Conservation (phyloP, 1,140 invertebrate genomes). For the Cepaea nemoralis region DNA sequence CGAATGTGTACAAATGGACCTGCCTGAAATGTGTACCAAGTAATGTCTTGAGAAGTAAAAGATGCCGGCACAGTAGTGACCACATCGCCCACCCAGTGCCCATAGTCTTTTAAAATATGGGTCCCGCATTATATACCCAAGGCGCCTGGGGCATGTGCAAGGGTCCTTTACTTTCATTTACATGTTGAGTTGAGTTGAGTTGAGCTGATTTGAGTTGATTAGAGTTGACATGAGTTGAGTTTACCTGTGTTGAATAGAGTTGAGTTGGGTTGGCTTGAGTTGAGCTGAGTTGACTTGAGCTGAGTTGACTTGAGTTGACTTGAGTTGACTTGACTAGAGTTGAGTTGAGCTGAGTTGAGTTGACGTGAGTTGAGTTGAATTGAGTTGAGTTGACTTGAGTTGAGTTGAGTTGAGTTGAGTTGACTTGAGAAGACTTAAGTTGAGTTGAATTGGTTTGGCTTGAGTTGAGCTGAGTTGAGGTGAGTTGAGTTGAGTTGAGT, state of each 20-base stretch:
- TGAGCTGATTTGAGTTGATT: background rate
- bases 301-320: background rate
- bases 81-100: too few species aligned
- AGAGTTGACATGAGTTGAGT: background rate
- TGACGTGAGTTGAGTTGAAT: background rate
- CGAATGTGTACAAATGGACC: too few species aligned
- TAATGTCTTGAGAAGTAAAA: too few species aligned
- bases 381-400: constrained; percentile 3
- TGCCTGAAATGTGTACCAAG: too few species aligned
- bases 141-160: too few species aligned
- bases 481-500: constrained; percentile 1
- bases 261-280: background rate
- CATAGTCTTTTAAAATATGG: too few species aligned
- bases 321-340: background rate
- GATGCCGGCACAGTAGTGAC: too few species aligned
- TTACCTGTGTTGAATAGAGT: background rate
- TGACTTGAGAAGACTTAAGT: background rate
- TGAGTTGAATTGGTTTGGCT: background rate
- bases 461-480: constrained; percentile 6
- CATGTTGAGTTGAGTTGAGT: background rate
- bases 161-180: too few species aligned
- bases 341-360: constrained; percentile 12
- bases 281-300: constrained; percentile 4
- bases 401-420: constrained; percentile 14
- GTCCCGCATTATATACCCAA: too few species aligned